Evolutionary conservation across 2,113 vertebrate genomes (phyloP), one percentile per base, ranked within the genome.

Genomic region (Brachypodius melanocephalos): DNA sequence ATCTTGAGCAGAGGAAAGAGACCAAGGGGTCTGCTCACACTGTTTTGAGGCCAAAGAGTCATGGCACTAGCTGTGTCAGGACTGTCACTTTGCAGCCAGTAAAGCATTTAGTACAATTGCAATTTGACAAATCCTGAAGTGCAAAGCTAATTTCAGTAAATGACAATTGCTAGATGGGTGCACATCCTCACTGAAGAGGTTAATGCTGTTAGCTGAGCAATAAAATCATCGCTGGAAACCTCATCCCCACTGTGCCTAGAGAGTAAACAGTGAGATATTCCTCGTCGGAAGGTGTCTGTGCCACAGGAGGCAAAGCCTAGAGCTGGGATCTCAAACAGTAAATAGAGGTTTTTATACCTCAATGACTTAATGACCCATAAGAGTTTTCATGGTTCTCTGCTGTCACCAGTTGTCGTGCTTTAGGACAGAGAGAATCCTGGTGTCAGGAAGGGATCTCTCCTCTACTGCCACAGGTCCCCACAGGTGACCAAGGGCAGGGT

Each of bases 101-200:
- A 78, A 89, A 92, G 29, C 81, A 65, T 89, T 94, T 89, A 91
- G 42, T 42, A 31, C 85, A 84, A 85, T 61, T 91, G 54, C 63
- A 79, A 2, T 81, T 46, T 91, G 93, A 91, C 31, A 68, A 65
- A 93, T 58, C 46, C 63, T 40, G 26, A 89, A 79, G 20, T 43
- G 58, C 36, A 76, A 75, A 73, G 93, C 84, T 79, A 72, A 91
- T 96, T 93, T 79, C 6, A 10, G 74, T 65, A 85, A 65, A 3
- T 83, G 81, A 36, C 63, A 77, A 40, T 1, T 54, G 71, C 77
- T 46, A 57, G 67, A 58, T 79, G 74, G 45, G 71, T 31, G 46
- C 85, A 77, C 25, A 8, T 66, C 51, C 63, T 85, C 62, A 8
- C 59, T 59, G 71, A 73, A 74, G 81, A 95, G 87, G 81, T 95